Conservation (phyloP, 2,113 vertebrate genomes). For the Corythornis madagascariensis region DNA sequence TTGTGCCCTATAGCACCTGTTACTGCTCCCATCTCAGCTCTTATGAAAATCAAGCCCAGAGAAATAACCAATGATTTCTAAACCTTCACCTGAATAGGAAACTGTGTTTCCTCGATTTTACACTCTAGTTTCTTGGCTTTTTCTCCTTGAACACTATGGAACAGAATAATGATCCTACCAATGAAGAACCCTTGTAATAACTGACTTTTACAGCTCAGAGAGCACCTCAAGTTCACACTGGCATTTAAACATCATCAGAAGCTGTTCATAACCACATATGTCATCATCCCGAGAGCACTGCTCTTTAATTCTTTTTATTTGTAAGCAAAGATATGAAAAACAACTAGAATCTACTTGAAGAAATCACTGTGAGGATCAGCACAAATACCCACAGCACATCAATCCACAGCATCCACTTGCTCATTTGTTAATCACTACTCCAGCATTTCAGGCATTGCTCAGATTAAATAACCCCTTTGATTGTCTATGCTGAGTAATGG, state of each 20-base stretch:
- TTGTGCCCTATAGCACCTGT: conserved; percentile 30
- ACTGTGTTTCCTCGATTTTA: neutral
- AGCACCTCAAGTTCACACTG: neutral
- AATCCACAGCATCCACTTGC: neutral
- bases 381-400: neutral
- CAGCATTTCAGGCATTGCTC: neutral
- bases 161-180: neutral
- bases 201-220: neutral
- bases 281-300: neutral
- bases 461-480: neutral
- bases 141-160: neutral
- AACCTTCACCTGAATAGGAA: neutral
- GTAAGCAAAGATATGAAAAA: neutral
- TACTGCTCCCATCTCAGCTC: neutral
- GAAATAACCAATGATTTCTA: conserved; percentile 9
- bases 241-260: neutral
- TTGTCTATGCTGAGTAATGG: neutral
- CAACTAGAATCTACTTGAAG: neutral
- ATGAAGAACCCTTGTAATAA: neutral
- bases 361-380: neutral
- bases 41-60: conserved; percentile 1
- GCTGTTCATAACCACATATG: neutral
- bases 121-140: neutral
- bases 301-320: neutral
- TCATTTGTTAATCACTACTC: neutral